These are phyloP conservation scores for Rhadina sibilatrix DNA, from an alignment of 2,113 vertebrate species.

Conservation along the genomic window DNA sequence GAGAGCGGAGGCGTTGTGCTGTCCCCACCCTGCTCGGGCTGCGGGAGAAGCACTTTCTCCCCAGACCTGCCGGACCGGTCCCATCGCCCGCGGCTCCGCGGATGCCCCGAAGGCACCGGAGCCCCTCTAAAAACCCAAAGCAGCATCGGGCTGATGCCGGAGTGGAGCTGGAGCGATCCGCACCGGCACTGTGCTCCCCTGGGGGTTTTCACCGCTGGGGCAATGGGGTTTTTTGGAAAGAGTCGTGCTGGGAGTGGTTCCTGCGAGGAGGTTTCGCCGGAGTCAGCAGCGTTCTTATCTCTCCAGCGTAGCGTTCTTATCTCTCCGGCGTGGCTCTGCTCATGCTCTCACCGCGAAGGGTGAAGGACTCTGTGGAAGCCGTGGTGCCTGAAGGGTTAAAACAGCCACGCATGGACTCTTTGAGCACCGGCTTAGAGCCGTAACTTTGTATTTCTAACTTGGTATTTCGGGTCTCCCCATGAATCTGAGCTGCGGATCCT, in stretches of 20 bases:
- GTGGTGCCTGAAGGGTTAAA: background rate
- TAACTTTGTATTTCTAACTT: background rate
- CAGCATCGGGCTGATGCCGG: rapidly evolving
- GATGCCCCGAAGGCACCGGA: background rate
- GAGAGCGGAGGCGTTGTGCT: background rate
- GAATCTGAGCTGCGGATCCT: background rate
- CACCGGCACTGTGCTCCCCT: rapidly evolving
- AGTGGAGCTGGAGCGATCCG: rapidly evolving
- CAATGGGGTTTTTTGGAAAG: background rate
- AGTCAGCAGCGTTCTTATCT: background rate
- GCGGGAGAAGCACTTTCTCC: background rate
- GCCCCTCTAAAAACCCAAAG: background rate
- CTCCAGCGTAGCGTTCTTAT: background rate
- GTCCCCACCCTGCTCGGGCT: constrained; percentile 10
- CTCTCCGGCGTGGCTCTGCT: background rate
- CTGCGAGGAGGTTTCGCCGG: rapidly evolving
- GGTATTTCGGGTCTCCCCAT: rapidly evolving
- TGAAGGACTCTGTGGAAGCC: rapidly evolving
- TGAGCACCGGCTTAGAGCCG: background rate
- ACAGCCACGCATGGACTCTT: rapidly evolving
- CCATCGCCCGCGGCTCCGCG: background rate
- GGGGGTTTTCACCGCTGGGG: background rate
- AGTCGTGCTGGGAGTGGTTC: background rate
- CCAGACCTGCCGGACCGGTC: constrained; percentile 22
- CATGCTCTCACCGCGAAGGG: rapidly evolving